Base-by-base conservation (phyloP, 1,140 invertebrate genomes). In the Halotydeus destructor region DNA sequence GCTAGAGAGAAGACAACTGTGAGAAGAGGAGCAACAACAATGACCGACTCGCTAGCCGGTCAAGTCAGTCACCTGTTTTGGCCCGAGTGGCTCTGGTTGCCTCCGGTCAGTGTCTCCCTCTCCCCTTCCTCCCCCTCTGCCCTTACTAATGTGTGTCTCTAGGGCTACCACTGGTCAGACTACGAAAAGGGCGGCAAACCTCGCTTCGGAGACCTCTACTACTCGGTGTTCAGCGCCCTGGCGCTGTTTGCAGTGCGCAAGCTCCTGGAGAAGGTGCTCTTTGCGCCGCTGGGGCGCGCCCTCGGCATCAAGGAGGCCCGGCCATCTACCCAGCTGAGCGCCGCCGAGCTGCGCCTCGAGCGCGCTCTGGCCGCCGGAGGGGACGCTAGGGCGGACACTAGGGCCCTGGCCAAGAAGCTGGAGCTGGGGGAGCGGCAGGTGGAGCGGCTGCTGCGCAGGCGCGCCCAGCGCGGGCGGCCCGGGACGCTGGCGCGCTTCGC, bases 381-480 rank as follows among this genome's bases (percentile, higher is more conserved):
- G 84, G 39, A 75, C 83, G 41, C 76, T 93, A 38, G 80, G 91
- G 59, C 65, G 83, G 41, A 93, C 86, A 86, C 69, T 86, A n/a
- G n/a, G n/a, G n/a, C n/a, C 5, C 61, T 85, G 52, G 71, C 79
- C 12, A 89, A 91, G 59, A 78, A 85, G 60, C 59, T 83, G 41
- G 80, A 88, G 59, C 72, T 78, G 70, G 68, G 69, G n/a, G 79
- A 83, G 57, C 67, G 84, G 39, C 75, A 84, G 41, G 76, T 93
- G 39, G 80, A 91, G 59, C 65, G 83, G 41, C 93, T 86, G 86
- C 69, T 86, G 57, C 68, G 85, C 40, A 64, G 78, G 19, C 67
- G 85, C 30, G 67, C 73, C 43, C 70, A 71, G 34, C 75, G 80
- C 60, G 81, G 84, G 53, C 83, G 75, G 55, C 83, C 83, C 1